Base-by-base conservation (phyloP, 2,888 invertebrate species). In the Lochmaea capreae region DNA sequence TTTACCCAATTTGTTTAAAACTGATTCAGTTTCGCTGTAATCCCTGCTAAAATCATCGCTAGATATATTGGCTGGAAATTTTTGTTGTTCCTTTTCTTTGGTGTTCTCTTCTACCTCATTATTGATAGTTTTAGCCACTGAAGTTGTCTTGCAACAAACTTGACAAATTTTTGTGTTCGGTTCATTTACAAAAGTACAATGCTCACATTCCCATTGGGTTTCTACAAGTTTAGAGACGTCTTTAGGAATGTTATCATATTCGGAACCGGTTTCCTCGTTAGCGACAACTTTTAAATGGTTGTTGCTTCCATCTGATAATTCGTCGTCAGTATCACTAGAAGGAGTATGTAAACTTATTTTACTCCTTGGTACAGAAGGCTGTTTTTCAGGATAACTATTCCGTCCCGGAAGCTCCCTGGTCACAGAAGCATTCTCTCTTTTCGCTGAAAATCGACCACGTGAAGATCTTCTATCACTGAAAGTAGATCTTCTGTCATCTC, bases 181-280 rank as follows among this genome's bases (percentile, higher is more conserved):
- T 75, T 94, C 93, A 84, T 97, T 97, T 3, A 96, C 93, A 84
- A 93, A 96, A 0, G 97, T 97, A 84, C 97, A 97, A 83, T 96
- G 95, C 83, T 95, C 95, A 85, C 97, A 97, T 78, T 94, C 92
- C 97, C 97, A 97, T 71, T 90, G 88, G 14, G 90, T 88, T 54
- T 86, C 87, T 0, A 92, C 91, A 14, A 90, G 88, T 43, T 77
- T 57, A 6, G 16, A n/a, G 12, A 66, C 54, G 33, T 65, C 65
- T 33, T 78, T 74, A 18, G 76, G 74, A 61, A 87, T 87, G 16
- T 85, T 76, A 65, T 87, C 87, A n/a, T 85, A 76, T 70, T 77
- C 78, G 39, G 79, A 76, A 66, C 81, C 83, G 61, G 82, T 83
- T 75, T 83, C 84, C 63, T 83, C 83, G 65, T 82, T 81, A 12